These are phyloP conservation scores for Pimephales promelas DNA, from an alignment of 2,113 vertebrate genomes.

Conservation along the genomic window DNA sequence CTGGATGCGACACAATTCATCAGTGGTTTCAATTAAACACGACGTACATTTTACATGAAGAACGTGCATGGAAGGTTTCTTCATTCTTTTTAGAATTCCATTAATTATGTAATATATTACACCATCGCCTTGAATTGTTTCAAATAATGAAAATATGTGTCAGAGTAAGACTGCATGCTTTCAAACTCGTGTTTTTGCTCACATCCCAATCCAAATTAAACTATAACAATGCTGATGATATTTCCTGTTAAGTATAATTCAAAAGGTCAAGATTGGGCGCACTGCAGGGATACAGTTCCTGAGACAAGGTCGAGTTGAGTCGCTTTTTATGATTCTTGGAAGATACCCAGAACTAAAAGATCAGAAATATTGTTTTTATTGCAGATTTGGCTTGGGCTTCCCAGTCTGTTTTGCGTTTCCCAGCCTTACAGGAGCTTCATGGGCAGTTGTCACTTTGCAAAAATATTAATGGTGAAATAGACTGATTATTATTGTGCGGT, in stretches of 20 bases:
- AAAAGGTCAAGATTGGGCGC: conserved; percentile 27
- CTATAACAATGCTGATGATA: conserved; percentile 48
- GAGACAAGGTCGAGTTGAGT: conserved; percentile 32
- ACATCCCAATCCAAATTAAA: conserved; percentile 21
- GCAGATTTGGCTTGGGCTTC: conserved; percentile 21
- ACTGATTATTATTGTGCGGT: conserved; percentile 5
- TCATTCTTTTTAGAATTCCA: not conserved
- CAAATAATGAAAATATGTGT: not conserved
- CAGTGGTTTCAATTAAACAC: conserved; percentile 28
- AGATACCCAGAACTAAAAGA: conserved; percentile 25
- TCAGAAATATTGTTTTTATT: conserved; percentile 13
- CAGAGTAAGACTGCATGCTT: not conserved
- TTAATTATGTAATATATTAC: not conserved
- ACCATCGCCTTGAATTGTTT: not conserved
- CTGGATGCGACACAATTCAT: conserved; percentile 39
- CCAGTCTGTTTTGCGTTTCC: conserved; percentile 16
- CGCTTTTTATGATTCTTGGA: conserved; percentile 45
- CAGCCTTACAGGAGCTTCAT: conserved; percentile 12
- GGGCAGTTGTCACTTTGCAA: conserved; percentile 16
- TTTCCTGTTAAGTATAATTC: conserved; percentile 19
- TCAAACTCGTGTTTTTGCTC: not conserved
- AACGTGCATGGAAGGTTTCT: not conserved
- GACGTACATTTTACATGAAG: not conserved
- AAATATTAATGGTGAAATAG: conserved; percentile 38
- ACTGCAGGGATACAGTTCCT: conserved; percentile 30